These are phyloP conservation scores for Leistus spinibarbis DNA, from an alignment of 2,888 invertebrate genomes.

Conservation along the genomic window DNA sequence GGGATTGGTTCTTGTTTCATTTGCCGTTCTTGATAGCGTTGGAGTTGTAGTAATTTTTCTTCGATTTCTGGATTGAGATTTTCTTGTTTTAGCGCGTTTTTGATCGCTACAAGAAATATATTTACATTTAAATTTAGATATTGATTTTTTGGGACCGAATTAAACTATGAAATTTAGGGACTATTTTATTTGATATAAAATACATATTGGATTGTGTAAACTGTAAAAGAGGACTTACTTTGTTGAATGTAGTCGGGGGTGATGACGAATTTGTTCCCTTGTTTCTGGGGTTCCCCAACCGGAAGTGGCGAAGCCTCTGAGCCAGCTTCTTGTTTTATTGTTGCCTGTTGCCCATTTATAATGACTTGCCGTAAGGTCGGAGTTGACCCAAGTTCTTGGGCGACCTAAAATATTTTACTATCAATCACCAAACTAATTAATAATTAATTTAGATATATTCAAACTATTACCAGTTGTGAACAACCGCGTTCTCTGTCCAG, in stretches of 20 bases:
- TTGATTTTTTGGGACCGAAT: too few species aligned
- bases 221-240: slow-evolving; percentile 68
- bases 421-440: not conserved
- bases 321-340: slow-evolving; percentile 27
- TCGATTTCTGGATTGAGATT: slow-evolving; percentile 92
- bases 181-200: too few species aligned
- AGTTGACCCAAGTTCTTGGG: slow-evolving; percentile 11
- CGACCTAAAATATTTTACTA: slow-evolving; percentile 5
- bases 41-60: slow-evolving; percentile 86
- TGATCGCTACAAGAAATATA: slow-evolving; percentile 71
- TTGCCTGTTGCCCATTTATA: slow-evolving; percentile 40
- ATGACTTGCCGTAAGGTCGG: slow-evolving; percentile 38
- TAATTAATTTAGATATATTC: too few species aligned
- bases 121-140: not conserved
- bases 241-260: slow-evolving; percentile 94
- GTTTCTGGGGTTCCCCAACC: slow-evolving; percentile 46
- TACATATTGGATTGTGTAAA: not conserved
- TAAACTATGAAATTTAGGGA: too few species aligned
- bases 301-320: not conserved
- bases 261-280: slow-evolving; percentile 75
- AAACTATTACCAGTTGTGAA: too few species aligned
- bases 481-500: too few species aligned
- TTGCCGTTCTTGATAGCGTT: slow-evolving; percentile 81
- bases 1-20: slow-evolving; percentile 67
- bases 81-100: slow-evolving; percentile 89